phyloP scores from a whole-genome alignment of 2,888 invertebrate genomes.

The Agrochola circellaris region DNA sequence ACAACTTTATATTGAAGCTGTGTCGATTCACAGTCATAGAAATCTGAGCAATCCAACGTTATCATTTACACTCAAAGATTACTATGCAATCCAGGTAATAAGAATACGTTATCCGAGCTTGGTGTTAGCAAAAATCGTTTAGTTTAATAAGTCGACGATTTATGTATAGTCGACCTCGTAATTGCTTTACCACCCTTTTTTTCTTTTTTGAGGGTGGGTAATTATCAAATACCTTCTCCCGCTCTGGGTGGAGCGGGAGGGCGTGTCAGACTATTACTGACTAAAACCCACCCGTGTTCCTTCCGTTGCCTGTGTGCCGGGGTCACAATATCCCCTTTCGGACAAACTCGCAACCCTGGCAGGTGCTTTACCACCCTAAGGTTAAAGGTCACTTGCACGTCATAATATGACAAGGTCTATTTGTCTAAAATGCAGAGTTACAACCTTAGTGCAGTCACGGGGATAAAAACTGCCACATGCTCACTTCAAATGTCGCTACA shows the following conservation, averaged over 20 bases:
- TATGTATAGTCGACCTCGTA: background rate
- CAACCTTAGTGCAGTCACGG: background rate
- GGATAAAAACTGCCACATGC: background rate
- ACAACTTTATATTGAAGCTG: slow-evolving; percentile 94
- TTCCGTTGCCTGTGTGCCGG: too few species aligned
- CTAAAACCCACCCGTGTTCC: too few species aligned
- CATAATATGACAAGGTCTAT: background rate
- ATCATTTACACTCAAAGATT: slow-evolving; percentile 93
- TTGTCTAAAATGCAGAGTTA: background rate
- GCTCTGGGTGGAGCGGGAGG: too few species aligned
- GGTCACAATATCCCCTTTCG: too few species aligned
- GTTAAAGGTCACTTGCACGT: too few species aligned
- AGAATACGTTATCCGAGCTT: background rate
- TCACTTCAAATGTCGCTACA: background rate
- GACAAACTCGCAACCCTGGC: too few species aligned
- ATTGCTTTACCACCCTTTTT: too few species aligned
- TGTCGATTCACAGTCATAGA: slow-evolving; percentile 94
- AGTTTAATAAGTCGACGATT: background rate
- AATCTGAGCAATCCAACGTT: slow-evolving; percentile 91
- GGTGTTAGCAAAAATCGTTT: background rate
- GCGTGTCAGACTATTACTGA: too few species aligned
- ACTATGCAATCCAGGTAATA: slow-evolving; percentile 93
- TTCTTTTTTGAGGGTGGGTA: too few species aligned
- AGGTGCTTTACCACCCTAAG: too few species aligned
- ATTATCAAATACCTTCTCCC: too few species aligned